Evolutionary conservation across 2,888 invertebrate species (phyloP), one percentile per base, ranked within the genome.

Genomic region (Cantharis lateralis): DNA sequence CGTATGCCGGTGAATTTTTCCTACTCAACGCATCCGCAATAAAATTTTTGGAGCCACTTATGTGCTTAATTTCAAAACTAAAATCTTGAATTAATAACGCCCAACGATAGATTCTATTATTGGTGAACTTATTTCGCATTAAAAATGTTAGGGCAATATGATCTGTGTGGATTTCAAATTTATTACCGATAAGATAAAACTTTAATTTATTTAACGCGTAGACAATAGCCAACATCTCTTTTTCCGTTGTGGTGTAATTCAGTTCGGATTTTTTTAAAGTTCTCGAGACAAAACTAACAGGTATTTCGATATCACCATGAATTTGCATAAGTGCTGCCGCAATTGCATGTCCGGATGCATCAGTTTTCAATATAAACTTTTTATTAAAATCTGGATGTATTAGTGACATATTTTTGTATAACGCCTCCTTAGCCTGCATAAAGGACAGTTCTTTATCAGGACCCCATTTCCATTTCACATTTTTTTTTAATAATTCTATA

Each of bases 371-470:
- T 10, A 76, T n/a, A n/a, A n/a, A n/a, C n/a, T n/a, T n/a, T n/a
- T 48, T 20, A 80, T 48, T n/a, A 72, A 72, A 13, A 75, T 63
- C 3, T 76, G 26, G 11, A 80, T 78, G 73, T 82, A 48, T 78
- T 77, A 81, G 78, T 79, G 76, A 62, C 71, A 68, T 18, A 81
- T 66, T 72, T 69, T 79, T n/a, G n/a, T n/a, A n/a, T n/a, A n/a
- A n/a, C n/a, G n/a, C n/a, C n/a, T n/a, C n/a, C n/a, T n/a, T n/a
- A 80, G 0, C 74, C 26, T 3, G 72, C 68, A 69, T 18, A 1
- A 11, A 7, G 10, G 9, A 7, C 15, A 7, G 28, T n/a, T n/a
- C n/a, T n/a, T n/a, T n/a, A n/a, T n/a, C n/a, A n/a, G n/a, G n/a
- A n/a, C n/a, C n/a, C n/a, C 68, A 69, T 7, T 1, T n/a, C n/a